Evolutionary conservation across 2,113 vertebrate genomes (phyloP).

Genomic region (Euleptes europaea): DNA sequence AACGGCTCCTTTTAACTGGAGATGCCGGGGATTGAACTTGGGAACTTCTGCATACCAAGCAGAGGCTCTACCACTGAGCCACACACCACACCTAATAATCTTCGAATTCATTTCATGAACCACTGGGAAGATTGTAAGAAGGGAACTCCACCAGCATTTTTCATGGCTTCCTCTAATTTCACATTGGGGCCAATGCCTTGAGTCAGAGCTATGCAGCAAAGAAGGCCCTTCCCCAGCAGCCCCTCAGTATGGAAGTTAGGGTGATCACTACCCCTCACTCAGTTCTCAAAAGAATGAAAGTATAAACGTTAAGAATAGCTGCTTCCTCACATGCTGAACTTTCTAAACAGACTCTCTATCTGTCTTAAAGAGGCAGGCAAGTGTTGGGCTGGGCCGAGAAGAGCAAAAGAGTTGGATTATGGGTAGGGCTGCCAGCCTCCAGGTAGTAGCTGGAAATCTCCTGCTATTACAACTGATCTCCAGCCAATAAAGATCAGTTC

Average conservation of each 20-base stretch:
- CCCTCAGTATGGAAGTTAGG: slow-evolving; percentile 39
- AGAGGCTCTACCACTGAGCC: no score
- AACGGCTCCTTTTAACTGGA: no score
- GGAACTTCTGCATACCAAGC: no score
- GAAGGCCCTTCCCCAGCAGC: slow-evolving; percentile 48
- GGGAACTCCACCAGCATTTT: slow-evolving; percentile 35
- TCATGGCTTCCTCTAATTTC: slow-evolving; percentile 38
- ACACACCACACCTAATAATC: no score
- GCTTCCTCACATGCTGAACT: slow-evolving; percentile 55
- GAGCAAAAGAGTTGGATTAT: no score
- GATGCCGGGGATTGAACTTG: no score
- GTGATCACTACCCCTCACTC: slow-evolving; percentile 53
- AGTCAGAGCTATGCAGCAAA: slow-evolving; percentile 31
- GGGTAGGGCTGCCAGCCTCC: no score
- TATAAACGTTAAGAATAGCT: slow-evolving; percentile 42
- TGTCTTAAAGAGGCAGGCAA: rapidly evolving
- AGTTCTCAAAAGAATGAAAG: no score
- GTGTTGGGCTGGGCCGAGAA: rapidly evolving
- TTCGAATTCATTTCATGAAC: background rate
- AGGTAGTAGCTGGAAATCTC: no score
- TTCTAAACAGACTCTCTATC: slow-evolving; percentile 48
- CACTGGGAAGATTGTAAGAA: background rate
- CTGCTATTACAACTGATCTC: no score
- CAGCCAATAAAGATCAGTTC: no score
- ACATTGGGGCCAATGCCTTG: slow-evolving; percentile 54